phyloP scores from a whole-genome alignment of 2,888 invertebrate species.

The Anagyrus pseudococci region DNA sequence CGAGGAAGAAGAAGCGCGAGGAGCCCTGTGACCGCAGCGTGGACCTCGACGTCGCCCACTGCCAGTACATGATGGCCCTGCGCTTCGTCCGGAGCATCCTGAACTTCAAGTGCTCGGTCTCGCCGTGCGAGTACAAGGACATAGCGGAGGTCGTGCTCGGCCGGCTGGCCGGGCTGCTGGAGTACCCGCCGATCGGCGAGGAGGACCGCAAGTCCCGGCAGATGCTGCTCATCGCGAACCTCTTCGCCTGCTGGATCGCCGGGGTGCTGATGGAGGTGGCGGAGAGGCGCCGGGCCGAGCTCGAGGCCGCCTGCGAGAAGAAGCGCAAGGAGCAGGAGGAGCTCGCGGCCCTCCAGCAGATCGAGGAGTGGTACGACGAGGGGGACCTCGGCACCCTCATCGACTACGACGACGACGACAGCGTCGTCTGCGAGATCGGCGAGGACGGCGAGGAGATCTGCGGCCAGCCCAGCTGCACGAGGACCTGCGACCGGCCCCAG shows the following conservation, averaged over 20 bases:
- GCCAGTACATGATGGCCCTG: constrained; percentile 54
- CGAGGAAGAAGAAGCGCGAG: not conserved
- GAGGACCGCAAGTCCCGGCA: constrained; percentile 54
- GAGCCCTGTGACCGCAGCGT: constrained; percentile 32
- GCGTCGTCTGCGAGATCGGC: not conserved
- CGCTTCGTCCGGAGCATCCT: constrained; percentile 54
- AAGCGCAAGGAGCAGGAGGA: constrained; percentile 37
- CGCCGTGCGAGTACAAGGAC: constrained; percentile 49
- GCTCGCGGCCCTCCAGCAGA: not conserved
- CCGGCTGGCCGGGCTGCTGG: constrained; percentile 44
- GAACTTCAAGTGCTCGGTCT: constrained; percentile 46
- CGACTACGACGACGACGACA: constrained; percentile 29
- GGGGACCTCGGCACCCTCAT: constrained; percentile 20
- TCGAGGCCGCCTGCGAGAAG: constrained; percentile 42
- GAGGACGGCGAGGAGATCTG: constrained; percentile 10
- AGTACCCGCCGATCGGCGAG: constrained; percentile 43
- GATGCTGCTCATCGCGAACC: constrained; percentile 51
- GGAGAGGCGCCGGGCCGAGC: constrained; percentile 39
- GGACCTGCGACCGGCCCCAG: not conserved
- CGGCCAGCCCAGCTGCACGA: not conserved
- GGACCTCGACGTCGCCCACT: constrained; percentile 48
- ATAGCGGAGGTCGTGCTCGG: constrained; percentile 50
- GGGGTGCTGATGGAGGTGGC: constrained; percentile 52
- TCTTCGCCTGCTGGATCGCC: constrained; percentile 54
- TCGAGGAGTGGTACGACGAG: constrained; percentile 18